Conservation (phyloP, 2,797 vertebrate species). For the Denticeps clupeoides region DNA sequence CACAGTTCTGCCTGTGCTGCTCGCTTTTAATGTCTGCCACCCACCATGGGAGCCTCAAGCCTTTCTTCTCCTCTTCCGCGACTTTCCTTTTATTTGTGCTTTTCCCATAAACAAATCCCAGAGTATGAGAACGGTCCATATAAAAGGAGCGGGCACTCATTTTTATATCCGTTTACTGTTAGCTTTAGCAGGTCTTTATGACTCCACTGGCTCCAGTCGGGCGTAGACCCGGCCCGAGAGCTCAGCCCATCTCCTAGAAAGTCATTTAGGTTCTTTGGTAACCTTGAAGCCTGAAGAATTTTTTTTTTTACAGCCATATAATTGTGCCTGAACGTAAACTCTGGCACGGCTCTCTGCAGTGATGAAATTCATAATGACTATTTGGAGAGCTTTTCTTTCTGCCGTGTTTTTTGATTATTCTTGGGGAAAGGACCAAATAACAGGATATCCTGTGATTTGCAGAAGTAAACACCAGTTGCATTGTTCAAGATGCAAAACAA, state of each 20-base stretch:
- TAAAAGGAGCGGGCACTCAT: slow-evolving; percentile 51
- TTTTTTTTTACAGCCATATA: slow-evolving; percentile 54
- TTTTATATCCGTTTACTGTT: slow-evolving; percentile 61
- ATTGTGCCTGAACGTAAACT: slow-evolving; percentile 45
- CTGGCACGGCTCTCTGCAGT: background rate
- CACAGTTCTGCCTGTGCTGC: slow-evolving; percentile 8
- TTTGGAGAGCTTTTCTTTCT: background rate
- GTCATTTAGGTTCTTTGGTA: slow-evolving; percentile 47
- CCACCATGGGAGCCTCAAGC: background rate
- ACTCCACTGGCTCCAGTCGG: slow-evolving; percentile 58
- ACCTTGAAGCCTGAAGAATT: slow-evolving; percentile 45
- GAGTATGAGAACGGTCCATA: slow-evolving; percentile 44
- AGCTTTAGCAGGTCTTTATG: slow-evolving; percentile 58
- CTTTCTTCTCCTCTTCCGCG: background rate
- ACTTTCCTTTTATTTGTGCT: slow-evolving; percentile 1
- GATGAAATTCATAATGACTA: background rate
- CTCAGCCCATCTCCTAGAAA: slow-evolving; percentile 45
- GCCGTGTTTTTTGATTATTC: background rate
- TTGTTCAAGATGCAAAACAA: background rate
- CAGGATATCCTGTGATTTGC: slow-evolving; percentile 2
- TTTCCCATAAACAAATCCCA: slow-evolving; percentile 42
- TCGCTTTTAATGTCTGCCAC: slow-evolving; percentile 7
- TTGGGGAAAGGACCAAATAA: background rate
- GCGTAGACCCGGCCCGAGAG: slow-evolving; percentile 38
- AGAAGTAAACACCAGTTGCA: slow-evolving; percentile 2